Evolutionary conservation across 1,140 invertebrate genomes (phyloP).

Genomic region (Hestina assimilis): DNA sequence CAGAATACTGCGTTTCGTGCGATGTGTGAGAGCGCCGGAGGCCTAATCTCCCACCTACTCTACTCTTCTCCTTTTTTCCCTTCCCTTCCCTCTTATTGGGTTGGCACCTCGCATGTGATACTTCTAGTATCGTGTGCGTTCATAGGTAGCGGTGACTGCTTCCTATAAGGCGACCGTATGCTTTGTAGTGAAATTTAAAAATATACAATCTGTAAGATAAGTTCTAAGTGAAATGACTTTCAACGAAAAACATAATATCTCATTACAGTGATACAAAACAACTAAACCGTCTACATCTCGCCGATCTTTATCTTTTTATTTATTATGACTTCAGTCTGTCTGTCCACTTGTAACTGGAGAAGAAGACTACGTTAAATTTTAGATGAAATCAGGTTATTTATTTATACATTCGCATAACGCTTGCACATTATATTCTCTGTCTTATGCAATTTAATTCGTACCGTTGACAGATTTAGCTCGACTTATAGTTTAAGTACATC

Average conservation of each 20-base stretch:
- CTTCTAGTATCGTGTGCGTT: too few relatives aligned
- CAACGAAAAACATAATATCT: not conserved
- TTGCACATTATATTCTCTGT: conserved; percentile 10
- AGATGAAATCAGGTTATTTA: not conserved
- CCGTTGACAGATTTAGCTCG: not conserved
- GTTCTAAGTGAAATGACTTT: not conserved
- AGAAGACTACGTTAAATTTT: not conserved
- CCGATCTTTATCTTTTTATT: conserved; percentile 2
- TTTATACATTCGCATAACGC: not conserved
- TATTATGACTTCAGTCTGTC: conserved; percentile 11
- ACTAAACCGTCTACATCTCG: not conserved
- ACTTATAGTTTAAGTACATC: not conserved
- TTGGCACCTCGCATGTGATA: too few relatives aligned
- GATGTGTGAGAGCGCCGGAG: too few relatives aligned
- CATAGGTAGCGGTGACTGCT: too few relatives aligned
- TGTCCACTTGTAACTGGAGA: conserved; percentile 7
- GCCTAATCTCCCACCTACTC: too few relatives aligned
- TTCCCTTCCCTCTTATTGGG: too few relatives aligned
- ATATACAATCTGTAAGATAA: too few relatives aligned
- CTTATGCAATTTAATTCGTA: not conserved
- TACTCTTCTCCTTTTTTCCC: too few relatives aligned
- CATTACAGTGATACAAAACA: not conserved
- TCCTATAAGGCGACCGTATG: too few relatives aligned
- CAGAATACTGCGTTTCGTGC: too few relatives aligned
- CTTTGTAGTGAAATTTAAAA: too few relatives aligned